Evolutionary conservation across 2,113 vertebrate species (phyloP).

Genomic region (Paralichthys olivaceus): DNA sequence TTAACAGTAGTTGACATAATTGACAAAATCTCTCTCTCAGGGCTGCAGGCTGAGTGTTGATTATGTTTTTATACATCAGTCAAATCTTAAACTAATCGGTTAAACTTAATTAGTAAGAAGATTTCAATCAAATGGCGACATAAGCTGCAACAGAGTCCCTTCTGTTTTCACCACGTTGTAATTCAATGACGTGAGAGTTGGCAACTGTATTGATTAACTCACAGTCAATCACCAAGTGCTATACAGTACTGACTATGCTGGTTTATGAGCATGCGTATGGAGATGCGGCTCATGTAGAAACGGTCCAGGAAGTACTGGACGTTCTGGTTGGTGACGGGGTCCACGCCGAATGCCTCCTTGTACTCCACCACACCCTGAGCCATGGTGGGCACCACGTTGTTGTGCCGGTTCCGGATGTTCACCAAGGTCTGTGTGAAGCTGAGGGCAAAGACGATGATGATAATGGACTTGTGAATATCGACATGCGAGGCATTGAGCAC

Average conservation of each 20-base stretch:
- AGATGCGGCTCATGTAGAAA: conserved; percentile 99
- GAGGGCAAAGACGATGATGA: conserved; percentile 2
- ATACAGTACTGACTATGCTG: conserved; percentile 93
- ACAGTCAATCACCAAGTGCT: conserved; percentile 62
- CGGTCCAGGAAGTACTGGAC: conserved; percentile 98
- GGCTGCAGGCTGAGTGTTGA: not conserved
- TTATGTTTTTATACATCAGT: not conserved
- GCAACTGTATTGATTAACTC: conserved; percentile 62
- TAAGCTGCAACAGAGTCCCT: not conserved
- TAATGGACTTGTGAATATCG: not conserved
- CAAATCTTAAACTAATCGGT: no score
- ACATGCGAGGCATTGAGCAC: not conserved
- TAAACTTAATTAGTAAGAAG: not conserved
- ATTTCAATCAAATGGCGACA: not conserved
- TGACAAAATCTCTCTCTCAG: not conserved
- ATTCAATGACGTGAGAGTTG: conserved; percentile 23
- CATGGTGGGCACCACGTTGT: conserved; percentile 96
- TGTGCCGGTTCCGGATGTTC: conserved; percentile 92
- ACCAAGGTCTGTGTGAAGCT: conserved; percentile 94
- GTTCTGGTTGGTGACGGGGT: conserved; percentile 95
- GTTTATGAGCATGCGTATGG: conserved; percentile 98
- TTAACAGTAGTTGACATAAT: not conserved
- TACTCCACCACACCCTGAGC: conserved; percentile 96
- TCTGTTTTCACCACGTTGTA: not conserved
- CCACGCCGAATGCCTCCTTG: conserved; percentile 91